Evolutionary conservation across 2,888 invertebrate species (phyloP).

Genomic region (Corbicula japonica): DNA sequence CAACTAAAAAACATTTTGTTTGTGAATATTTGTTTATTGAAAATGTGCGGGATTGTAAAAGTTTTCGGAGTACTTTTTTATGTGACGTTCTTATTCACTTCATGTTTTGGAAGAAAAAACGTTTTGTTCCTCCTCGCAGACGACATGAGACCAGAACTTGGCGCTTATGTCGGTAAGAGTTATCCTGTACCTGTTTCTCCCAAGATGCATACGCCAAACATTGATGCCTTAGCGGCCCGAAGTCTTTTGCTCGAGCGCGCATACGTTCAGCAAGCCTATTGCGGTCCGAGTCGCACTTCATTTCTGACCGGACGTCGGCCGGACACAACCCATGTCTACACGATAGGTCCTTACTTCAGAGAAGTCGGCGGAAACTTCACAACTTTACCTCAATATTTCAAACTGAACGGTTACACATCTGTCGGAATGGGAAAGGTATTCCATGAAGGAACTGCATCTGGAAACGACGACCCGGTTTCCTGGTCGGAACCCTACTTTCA

Average conservation of each 20-base stretch:
- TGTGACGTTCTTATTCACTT: too few relatives aligned
- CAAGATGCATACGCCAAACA: slow-evolving; percentile 6
- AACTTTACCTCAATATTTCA: slow-evolving; percentile 30
- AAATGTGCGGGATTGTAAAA: too few relatives aligned
- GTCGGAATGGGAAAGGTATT: slow-evolving; percentile 18
- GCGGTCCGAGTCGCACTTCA: not conserved
- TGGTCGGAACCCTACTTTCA: not conserved
- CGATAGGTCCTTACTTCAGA: slow-evolving; percentile 2
- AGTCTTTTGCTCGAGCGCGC: slow-evolving; percentile 6
- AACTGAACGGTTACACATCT: slow-evolving; percentile 2
- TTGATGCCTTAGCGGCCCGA: not conserved
- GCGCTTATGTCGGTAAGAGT: too few relatives aligned
- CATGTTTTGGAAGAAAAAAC: too few relatives aligned
- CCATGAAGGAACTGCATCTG: slow-evolving; percentile 4
- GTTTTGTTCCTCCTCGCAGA: slow-evolving; percentile 1
- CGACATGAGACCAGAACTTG: slow-evolving; percentile 2
- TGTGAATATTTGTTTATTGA: too few relatives aligned
- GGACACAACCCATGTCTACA: too few relatives aligned
- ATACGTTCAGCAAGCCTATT: not conserved
- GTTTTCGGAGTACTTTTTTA: too few relatives aligned
- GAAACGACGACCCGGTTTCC: slow-evolving; percentile 10
- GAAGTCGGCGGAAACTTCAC: slow-evolving; percentile 5
- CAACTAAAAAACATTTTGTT: too few relatives aligned
- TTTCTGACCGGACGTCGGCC: too few relatives aligned
- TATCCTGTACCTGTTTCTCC: not conserved